Evolutionary conservation across 2,113 vertebrate species (phyloP), one percentile per base, ranked within the genome.

Genomic region (Actenoides lindsayi): DNA sequence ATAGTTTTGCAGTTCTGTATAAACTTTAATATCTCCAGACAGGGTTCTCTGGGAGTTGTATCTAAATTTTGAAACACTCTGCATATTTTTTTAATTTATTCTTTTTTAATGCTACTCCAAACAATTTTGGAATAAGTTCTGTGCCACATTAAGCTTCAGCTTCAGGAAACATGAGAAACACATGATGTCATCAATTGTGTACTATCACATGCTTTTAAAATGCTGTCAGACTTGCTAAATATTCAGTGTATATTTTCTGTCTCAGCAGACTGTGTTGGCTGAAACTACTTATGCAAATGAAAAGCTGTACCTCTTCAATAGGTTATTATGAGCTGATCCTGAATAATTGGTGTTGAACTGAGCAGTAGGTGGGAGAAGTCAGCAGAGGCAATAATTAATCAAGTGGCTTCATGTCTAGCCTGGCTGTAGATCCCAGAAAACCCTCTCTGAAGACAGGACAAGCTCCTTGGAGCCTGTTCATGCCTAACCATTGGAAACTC

Each of bases 281-380:
- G 94, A 95, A 95, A 84, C 93, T 84, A 51, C 70, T 53, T 78
- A 95, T 93, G 93, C 87, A 96, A 95, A 95, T 96, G 89, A 89
- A 76, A 84, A 96, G 89, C 95, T 89, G 93, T 84, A 94, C 86
- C 77, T 94, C 91, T 95, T 91, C 95, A 96, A 91, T 85, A 91
- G 91, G 69, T 87, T 79, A 48, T 91, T 87, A 80, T 37, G 67
- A 87, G 74, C 87, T 80, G 93, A 93, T 93, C 87, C 75, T 82
- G 91, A 90, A 41, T 95, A 94, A 95, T 87, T 82, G 87, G 81
- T 53, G 82, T 79, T 87, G 93, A 96, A 82, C 87, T 10, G 84
- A 94, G 91, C 92, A 85, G 89, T 87, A 90, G 91, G 90, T 94
- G 91, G 92, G 94, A 94, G 71, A 97, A 97, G 94, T 90, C 95